A percentile compares a stretch with the other conserved stretches of the same genome.
Evolutionary conservation across 2,797 vertebrate genomes (phyloP).

Genomic region (Mormyrus hasselquistii): DNA sequence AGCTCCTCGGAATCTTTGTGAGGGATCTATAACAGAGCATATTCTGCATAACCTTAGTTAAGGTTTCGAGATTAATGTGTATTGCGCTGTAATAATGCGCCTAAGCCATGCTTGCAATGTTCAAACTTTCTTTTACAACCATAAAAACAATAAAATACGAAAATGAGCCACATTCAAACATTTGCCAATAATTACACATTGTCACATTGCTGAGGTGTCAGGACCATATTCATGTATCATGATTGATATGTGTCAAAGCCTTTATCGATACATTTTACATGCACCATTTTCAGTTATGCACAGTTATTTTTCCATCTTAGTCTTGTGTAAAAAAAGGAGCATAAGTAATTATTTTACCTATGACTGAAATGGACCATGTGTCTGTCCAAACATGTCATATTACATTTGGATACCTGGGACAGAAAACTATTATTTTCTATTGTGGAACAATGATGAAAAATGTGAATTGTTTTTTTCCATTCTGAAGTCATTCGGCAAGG

Average conservation of each 20-base stretch:
- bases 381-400: neutral
- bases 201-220: neutral
- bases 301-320: neutral
- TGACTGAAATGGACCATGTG: neutral
- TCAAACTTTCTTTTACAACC: neutral
- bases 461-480: neutral
- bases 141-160: neutral
- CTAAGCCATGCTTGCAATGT: neutral
- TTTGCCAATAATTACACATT: neutral
- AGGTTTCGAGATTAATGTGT: neutral
- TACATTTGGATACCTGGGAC: neutral
- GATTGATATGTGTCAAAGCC: neutral
- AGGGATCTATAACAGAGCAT: neutral
- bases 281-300: neutral
- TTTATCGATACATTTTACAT: neutral
- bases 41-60: neutral
- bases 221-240: neutral
- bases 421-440: neutral
- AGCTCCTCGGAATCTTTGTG: neutral
- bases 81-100: neutral
- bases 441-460: neutral
- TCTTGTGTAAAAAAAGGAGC: neutral
- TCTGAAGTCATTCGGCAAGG: neutral
- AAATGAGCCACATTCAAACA: neutral
- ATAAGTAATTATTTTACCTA: neutral